Evolutionary conservation across 2,888 invertebrate species (phyloP), one percentile per base, ranked within the genome.

Genomic region (Therioaphis trifolii): DNA sequence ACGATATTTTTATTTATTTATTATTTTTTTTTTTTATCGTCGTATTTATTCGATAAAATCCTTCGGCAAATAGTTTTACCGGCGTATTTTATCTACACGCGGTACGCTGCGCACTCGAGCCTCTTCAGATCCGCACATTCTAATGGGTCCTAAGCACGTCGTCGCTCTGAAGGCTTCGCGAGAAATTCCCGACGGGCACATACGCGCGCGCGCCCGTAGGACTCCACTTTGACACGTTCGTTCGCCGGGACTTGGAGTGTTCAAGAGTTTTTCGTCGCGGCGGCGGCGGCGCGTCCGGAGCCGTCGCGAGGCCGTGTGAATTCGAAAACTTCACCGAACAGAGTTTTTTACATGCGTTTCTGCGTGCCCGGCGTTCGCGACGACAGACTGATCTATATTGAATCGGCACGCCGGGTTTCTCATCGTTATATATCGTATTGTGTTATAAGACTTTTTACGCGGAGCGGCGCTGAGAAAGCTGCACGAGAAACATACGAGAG

Each of bases 191-290:
- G 21, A 66, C 49, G 63, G 24, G 63, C 63, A 58, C 24, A 15
- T 21, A 21, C 29, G 63, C 77, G n/a, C n/a, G n/a, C n/a, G n/a
- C n/a, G n/a, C n/a, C n/a, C n/a, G n/a, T 27, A 12, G 27, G 43
- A 43, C 43, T 76, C 75, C 76, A 77, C 77, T 77, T 77, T 63
- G 49, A 66, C 77, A 77, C 77, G 77, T 77, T 77, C 77, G 49
- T 49, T 61, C 2, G 29, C 35, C 35, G 35, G 35, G 21, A 14
- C 63, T 63, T 49, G 11, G 29, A 77, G 66, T 66, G 77, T 77
- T 77, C 77, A 77, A 77, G 76, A 76, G 77, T 77, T 63, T 40
- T 46, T 21, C 14, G 24, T 14, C 68, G 63, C 76, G 61, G 18
- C 15, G 15, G 14, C 1, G 29, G 14, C 15, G 52, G 18, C 18